Evolutionary conservation across 1,140 invertebrate genomes (phyloP), one percentile per base, ranked within the genome.

Genomic region (Aphelenchoides avenae): DNA sequence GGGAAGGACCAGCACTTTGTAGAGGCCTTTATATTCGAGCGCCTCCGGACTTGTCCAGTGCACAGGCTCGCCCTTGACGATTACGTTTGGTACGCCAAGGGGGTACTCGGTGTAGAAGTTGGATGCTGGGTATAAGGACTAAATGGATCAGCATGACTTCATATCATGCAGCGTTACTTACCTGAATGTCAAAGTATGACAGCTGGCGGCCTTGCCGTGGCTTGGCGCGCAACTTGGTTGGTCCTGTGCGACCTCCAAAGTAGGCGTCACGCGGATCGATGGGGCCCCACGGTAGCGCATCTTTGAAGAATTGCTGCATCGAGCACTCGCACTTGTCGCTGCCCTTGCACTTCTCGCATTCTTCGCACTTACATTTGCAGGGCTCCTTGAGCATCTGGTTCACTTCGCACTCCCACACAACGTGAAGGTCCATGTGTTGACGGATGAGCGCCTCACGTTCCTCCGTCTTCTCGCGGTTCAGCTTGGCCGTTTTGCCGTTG

Each of bases 341-440:
- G 26, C 42, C 46, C 20, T 11, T 36, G 26, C 42, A 48, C 20
- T 48, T 34, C 4, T 27, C 7, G 15, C 30, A 48, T n/a, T 20
- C 0, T n/a, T n/a, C n/a, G 20, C 15, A 20, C 15, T 27, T 48
- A 27, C 30, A 31, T 48, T 48, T 36, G 7, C 15, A 22, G 15
- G 29, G 13, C 13, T 5, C 13, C 4, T 9, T 11, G 4, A 31
- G 24, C 18, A 31, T 40, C 11, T 27, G 22, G 11, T 49, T 15
- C 26, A 49, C 41, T 44, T 49, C 47, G 2, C 47, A 49, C 33
- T 49, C 22, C 47, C 47, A 49, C 15, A 27, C 33, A 1, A 49
- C 37, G 6, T 3, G 22, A n/a, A n/a, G n/a, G n/a, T n/a, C n/a
- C n/a, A n/a, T n/a, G n/a, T n/a, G n/a, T n/a, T n/a, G n/a, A n/a